Evolutionary conservation across 2,888 invertebrate species (phyloP), one percentile per base, ranked within the genome.

Genomic region (Drosophila subsilvestris): DNA sequence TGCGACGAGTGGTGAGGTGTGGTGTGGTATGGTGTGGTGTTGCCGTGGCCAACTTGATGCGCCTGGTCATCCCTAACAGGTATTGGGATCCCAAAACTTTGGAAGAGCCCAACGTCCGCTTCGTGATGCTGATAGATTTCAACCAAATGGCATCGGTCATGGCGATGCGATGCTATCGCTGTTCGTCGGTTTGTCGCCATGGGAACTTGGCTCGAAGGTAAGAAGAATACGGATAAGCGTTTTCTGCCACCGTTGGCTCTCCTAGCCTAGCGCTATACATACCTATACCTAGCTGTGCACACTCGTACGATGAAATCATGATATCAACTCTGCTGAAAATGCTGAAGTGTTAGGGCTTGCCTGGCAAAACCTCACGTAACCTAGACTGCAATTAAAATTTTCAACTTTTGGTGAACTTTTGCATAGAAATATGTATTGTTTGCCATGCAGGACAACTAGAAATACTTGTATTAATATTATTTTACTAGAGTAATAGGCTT

Each of bases 1-100:
- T 63, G 63, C 63, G 55, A 54, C n/a, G 54, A 17, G 54, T 58
- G 63, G 54, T 65, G 25, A 25, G 59, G 57, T 37, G n/a, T 32
- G 12, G 12, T 32, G 54, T 58, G n/a, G n/a, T n/a, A n/a, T n/a
- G 53, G 70, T 29, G 42, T 49, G 48, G 43, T 42, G 45, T 20
- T 51, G 69, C 63, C 57, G 50, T 37, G 37, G 37, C 37, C 37
- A 37, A 37, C n/a, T n/a, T 37, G 37, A 43, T 62, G 72, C 66
- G 72, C 61, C 78, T 79, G 84, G 84, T 84, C 82, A 82, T 84
- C 82, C 84, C 80, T 79, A 82, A 82, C 82, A 84, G 82, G 84
- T 82, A 81, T 81, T 78, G 61, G 71, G 74, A 53, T 74, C 65
- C 75, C 71, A 63, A 62, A 78, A 53, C 73, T 81, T 81, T 83